phyloP scores from a whole-genome alignment of 2,797 vertebrate genomes.

The Eulemur coronatus region DNA sequence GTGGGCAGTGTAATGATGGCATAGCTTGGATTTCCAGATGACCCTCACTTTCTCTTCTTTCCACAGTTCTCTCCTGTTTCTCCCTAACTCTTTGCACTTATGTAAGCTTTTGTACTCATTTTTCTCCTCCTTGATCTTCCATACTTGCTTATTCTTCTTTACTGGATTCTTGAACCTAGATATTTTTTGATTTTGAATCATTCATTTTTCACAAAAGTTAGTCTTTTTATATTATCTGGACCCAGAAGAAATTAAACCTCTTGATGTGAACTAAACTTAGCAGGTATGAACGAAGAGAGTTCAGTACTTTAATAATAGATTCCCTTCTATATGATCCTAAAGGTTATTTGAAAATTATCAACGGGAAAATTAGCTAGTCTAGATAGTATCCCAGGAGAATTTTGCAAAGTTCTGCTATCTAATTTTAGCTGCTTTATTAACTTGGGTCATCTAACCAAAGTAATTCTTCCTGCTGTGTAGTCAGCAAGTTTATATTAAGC shows the following conservation, averaged over 20 bases:
- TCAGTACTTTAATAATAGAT: slow-evolving; percentile 11
- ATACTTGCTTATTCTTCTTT: neutral
- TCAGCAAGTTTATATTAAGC: neutral
- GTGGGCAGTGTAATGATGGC: neutral
- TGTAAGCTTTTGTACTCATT: neutral
- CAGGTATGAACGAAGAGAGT: neutral
- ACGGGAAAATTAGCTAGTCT: neutral
- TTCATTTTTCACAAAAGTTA: neutral
- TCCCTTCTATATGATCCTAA: neutral
- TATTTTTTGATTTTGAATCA: neutral
- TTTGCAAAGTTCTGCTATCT: neutral
- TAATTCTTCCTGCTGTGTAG: slow-evolving; percentile 14
- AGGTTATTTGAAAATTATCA: slow-evolving; percentile 21
- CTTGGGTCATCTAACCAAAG: neutral
- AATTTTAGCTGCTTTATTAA: slow-evolving; percentile 43
- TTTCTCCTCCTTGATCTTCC: neutral
- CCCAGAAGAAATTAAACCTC: neutral
- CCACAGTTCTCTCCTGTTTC: neutral
- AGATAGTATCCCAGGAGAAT: neutral
- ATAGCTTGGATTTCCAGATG: neutral
- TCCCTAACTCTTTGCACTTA: neutral
- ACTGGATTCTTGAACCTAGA: neutral
- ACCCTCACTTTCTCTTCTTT: neutral
- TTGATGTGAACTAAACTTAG: neutral
- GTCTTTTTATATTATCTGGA: neutral